phyloP scores from a whole-genome alignment of 2,797 vertebrate genomes.

The Tiaroga cobitis region DNA sequence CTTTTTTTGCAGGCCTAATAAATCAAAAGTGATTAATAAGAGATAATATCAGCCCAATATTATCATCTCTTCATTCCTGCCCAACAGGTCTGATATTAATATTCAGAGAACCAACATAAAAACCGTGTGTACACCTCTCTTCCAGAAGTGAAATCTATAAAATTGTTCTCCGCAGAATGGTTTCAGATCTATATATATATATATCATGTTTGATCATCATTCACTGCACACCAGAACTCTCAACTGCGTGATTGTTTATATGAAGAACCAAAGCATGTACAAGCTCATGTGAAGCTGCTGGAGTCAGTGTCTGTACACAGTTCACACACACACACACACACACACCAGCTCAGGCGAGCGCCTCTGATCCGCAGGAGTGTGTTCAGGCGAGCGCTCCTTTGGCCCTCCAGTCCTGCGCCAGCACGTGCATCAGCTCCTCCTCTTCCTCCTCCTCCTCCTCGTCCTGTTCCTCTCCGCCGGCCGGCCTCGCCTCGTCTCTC shows the following conservation, averaged over 20 bases:
- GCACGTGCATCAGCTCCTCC: slow-evolving; percentile 87
- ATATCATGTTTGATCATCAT: no score
- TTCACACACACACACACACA: no score
- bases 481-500: slow-evolving; percentile 43
- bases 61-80: neutral
- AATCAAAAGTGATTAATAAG: neutral
- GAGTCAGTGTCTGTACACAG: no score
- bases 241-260: neutral
- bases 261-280: neutral
- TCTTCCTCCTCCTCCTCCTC: slow-evolving; percentile 81
- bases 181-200: no score
- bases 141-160: no score
- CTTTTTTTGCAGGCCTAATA: neutral
- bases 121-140: no score
- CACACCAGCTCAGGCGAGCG: no score
- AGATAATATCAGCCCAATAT: neutral
- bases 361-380: neutral
- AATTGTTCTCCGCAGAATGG: no score
- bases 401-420: slow-evolving; percentile 93
- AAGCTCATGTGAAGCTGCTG: neutral
- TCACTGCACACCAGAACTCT: neutral
- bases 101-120: no score
- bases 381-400: slow-evolving; percentile 88
- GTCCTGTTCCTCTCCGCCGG: slow-evolving; percentile 63
- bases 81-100: neutral